phyloP scores from a whole-genome alignment of 2,113 vertebrate genomes.

The Gnathonemus echidnorhynchus region DNA sequence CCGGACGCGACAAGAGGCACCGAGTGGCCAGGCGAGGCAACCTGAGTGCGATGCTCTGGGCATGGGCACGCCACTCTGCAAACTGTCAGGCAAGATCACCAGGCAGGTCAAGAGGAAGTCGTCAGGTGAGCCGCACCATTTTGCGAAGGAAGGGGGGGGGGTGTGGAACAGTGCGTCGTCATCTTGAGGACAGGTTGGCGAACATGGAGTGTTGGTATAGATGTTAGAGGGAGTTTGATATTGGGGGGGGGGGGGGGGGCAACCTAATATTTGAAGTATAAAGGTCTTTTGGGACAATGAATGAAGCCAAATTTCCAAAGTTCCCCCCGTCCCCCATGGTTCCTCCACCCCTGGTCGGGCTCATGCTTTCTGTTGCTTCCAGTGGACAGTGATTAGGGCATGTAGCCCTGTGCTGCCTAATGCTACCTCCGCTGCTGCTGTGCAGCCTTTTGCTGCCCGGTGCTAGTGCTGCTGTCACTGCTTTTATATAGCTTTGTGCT shows the following conservation, averaged over 20 bases:
- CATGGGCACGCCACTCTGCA: constrained; percentile 65
- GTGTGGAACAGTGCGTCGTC: background rate
- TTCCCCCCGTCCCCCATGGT: background rate
- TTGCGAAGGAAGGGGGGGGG: background rate
- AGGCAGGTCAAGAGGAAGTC: constrained; percentile 52
- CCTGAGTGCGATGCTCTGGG: constrained; percentile 19
- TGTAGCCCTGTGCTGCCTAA: background rate
- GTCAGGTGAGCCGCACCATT: constrained; percentile 47
- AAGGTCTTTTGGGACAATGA: background rate
- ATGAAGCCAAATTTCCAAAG: background rate
- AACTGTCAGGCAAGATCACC: constrained; percentile 61
- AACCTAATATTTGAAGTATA: background rate
- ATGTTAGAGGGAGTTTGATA: background rate
- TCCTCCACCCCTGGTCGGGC: background rate
- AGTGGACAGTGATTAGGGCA: background rate
- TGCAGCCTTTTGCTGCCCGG: background rate
- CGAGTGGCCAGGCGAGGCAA: background rate
- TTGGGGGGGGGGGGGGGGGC: background rate
- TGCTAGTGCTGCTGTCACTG: background rate
- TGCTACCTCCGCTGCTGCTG: background rate
- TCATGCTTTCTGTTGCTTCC: background rate
- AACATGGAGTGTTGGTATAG: background rate
- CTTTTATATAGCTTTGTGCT: background rate
- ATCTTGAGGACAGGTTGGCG: background rate
- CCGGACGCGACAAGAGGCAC: background rate